These are phyloP conservation scores for Lycocorax pyrrhopterus DNA, from an alignment of 2,113 vertebrate species.

Conservation along the genomic window DNA sequence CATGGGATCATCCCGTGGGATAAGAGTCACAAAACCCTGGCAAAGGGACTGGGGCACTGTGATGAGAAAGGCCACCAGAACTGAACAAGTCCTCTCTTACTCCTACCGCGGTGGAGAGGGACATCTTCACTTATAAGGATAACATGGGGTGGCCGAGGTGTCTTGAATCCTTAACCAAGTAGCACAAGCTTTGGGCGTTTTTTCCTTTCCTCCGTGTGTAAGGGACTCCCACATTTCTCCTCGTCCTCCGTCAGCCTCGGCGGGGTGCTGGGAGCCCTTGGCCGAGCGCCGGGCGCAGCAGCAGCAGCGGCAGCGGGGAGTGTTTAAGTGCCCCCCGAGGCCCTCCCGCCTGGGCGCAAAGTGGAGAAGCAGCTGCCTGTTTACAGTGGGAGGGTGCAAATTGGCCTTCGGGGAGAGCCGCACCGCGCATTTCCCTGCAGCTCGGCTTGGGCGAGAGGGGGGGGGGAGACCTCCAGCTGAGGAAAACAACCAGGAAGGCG, in stretches of 20 bases:
- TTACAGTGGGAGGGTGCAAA: constrained; percentile 34
- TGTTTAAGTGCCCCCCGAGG: neutral
- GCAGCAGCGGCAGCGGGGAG: neutral
- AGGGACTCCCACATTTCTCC: neutral
- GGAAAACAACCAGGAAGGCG: constrained; percentile 15
- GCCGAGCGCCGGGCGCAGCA: neutral
- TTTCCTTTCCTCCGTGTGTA: neutral
- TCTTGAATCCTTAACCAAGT: neutral
- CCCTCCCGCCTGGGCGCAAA: neutral
- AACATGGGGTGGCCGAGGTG: neutral
- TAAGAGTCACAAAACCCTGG: neutral
- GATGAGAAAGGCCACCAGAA: neutral
- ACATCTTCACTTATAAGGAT: neutral
- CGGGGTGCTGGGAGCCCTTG: neutral
- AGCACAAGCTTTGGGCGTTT: neutral
- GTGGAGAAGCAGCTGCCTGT: neutral
- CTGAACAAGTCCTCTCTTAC: neutral
- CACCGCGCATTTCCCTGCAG: neutral
- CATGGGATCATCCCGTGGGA: neutral
- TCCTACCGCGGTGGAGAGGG: accelerated
- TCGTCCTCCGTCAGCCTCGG: neutral
- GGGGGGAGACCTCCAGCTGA: neutral
- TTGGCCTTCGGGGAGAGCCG: neutral
- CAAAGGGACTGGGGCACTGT: no score
- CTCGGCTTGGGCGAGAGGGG: neutral